These are phyloP conservation scores for Manis crassicaudata DNA, from an alignment of 2,797 vertebrate species.

Conservation along the genomic window DNA sequence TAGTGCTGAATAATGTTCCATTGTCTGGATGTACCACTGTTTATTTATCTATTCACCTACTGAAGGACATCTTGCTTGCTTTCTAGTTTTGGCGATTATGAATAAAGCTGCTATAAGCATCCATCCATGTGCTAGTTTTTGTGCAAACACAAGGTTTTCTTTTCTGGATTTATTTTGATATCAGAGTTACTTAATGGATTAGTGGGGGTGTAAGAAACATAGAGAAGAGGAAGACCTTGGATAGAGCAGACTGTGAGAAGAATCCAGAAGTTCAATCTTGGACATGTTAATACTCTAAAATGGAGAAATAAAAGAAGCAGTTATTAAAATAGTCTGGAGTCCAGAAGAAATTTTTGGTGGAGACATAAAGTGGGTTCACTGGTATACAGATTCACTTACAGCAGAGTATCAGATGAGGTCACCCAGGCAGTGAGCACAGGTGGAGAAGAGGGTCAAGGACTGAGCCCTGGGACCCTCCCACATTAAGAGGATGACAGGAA, in stretches of 20 bases:
- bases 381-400: neutral
- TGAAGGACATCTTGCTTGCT: neutral
- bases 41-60: neutral
- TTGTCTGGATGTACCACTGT: neutral
- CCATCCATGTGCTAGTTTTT: neutral
- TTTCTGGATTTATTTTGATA: slow-evolving; percentile 3
- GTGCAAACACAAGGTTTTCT: neutral
- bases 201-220: neutral
- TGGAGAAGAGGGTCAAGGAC: neutral
- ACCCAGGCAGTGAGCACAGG: neutral
- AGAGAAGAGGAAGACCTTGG: neutral
- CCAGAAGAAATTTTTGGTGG: neutral
- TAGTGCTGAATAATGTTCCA: neutral
- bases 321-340: neutral
- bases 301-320: neutral
- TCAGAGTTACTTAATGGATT: neutral
- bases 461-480: neutral
- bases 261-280: slow-evolving; percentile 3
- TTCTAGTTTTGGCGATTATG: neutral
- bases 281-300: neutral
- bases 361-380: neutral
- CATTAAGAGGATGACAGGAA: neutral
- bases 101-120: neutral
- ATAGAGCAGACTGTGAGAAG: neutral
- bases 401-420: neutral